A percentile compares a stretch with the other conserved stretches of the same genome.
phyloP scores from a whole-genome alignment of 2,888 invertebrate genomes.

The Athrips mouffetella region DNA sequence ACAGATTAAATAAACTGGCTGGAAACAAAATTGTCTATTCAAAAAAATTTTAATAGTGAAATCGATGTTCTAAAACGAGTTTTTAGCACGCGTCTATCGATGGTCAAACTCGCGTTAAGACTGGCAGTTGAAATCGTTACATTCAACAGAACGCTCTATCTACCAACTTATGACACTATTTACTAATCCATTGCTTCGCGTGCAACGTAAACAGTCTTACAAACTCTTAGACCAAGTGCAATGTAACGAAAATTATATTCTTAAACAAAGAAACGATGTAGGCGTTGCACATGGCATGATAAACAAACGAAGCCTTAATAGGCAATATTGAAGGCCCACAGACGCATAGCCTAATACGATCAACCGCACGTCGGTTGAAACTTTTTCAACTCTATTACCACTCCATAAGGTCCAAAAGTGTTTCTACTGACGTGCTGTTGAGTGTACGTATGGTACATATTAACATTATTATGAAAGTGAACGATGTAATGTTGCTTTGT shows the following conservation, averaged over 20 bases:
- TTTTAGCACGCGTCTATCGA: conserved; percentile 40
- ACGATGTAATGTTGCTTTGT: not conserved
- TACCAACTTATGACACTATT: not conserved
- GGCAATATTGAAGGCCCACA: conserved; percentile 29
- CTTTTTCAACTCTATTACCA: too few species aligned
- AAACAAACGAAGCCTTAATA: conserved; percentile 38
- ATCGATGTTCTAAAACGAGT: conserved; percentile 2
- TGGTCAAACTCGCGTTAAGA: conserved; percentile 48
- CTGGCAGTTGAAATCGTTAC: conserved; percentile 35
- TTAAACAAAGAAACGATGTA: not conserved
- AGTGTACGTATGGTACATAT: conserved; percentile 22
- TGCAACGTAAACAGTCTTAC: not conserved
- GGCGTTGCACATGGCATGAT: not conserved
- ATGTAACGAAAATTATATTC: not conserved
- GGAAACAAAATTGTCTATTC: not conserved
- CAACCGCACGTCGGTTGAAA: too few species aligned
- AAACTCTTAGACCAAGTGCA: not conserved
- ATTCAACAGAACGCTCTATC: not conserved
- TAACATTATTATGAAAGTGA: conserved; percentile 14
- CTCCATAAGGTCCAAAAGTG: too few species aligned
- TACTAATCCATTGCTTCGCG: not conserved
- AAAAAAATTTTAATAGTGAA: not conserved
- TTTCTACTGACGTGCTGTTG: too few species aligned
- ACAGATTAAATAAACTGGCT: conserved; percentile 9
- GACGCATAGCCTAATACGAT: conserved; percentile 23